Evolutionary conservation across 2,797 vertebrate species (phyloP).

Genomic region (Bufotes viridis): DNA sequence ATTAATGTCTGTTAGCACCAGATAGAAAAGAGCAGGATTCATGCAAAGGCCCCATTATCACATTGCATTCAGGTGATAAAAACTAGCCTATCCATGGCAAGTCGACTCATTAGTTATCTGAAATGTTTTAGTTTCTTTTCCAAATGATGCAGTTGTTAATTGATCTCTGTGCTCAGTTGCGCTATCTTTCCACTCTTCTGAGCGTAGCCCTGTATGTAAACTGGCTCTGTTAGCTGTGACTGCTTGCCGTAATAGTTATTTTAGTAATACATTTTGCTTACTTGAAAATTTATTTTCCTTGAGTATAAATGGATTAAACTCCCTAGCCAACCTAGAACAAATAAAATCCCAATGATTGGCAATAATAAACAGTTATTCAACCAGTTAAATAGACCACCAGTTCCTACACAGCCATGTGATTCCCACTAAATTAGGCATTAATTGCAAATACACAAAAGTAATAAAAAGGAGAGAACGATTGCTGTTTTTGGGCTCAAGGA

Average conservation of each 20-base stretch:
- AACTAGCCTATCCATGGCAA: background rate
- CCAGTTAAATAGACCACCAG: background rate
- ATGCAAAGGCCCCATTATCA: background rate
- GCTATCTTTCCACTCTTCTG: background rate
- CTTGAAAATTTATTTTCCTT: no score
- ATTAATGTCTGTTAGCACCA: slow-evolving; percentile 49
- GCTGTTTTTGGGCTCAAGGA: no score
- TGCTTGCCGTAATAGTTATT: background rate
- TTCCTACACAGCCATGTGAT: no score
- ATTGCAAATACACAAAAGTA: no score
- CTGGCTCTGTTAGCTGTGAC: background rate
- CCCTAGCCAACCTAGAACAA: no score
- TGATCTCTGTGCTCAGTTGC: background rate
- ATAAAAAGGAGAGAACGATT: no score
- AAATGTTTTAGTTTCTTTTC: background rate
- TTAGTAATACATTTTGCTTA: background rate
- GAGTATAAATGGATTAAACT: no score
- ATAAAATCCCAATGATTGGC: no score
- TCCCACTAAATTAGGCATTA: no score
- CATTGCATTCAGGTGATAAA: slow-evolving; percentile 34
- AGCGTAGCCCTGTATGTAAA: no score
- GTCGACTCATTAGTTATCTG: background rate
- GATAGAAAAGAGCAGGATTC: slow-evolving; percentile 24
- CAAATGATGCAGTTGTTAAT: background rate
- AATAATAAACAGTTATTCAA: no score